Base-by-base conservation (phyloP, 2,888 invertebrate species). In the Furcula furcula region DNA sequence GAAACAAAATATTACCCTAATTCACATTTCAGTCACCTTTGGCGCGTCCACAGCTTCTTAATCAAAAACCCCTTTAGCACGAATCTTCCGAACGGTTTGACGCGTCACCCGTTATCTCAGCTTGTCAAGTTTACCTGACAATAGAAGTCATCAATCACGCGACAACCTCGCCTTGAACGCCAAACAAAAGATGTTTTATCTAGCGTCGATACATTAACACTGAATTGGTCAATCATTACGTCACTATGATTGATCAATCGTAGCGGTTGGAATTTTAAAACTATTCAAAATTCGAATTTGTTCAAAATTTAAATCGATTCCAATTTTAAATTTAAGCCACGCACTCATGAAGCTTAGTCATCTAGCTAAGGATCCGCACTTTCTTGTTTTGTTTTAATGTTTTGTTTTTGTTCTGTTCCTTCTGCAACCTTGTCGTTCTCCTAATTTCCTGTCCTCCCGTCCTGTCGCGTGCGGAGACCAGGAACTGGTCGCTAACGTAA, bases 61-160 rank as follows among this genome's bases (percentile, higher is more conserved):
- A 44, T 44, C 54, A 52, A 51, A 51, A 52, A 43, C 54, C 46
- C 53, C 53, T 53, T 45, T 36, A 40, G 46, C 53, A 42, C 51
- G 54, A 52, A 76, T 81, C 79, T 77, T 78, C 76, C 79, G 71
- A 67, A 65, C 68, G 74, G 77, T 69, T 80, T 68, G 67, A 70
- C 71, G 58, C 72, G 70, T 53, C 39, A 15, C 15, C 16, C 41
- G 57, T 68, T 78, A 81, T 79, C 81, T 69, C 65, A 55, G 66
- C 67, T 62, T 63, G 72, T 66, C 62, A 57, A 62, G 63, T 65
- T 46, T 60, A 78, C 76, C 79, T 78, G 80, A 81, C 80, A 80
- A 80, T 80, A 77, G 74, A 65, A 56, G 64, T 74, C 83, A 88
- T 87, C 86, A 85, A 88, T 87, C 87, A 87, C 69, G 56, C 49